Conservation (phyloP, 2,888 invertebrate species). For the Morpho achilles region DNA sequence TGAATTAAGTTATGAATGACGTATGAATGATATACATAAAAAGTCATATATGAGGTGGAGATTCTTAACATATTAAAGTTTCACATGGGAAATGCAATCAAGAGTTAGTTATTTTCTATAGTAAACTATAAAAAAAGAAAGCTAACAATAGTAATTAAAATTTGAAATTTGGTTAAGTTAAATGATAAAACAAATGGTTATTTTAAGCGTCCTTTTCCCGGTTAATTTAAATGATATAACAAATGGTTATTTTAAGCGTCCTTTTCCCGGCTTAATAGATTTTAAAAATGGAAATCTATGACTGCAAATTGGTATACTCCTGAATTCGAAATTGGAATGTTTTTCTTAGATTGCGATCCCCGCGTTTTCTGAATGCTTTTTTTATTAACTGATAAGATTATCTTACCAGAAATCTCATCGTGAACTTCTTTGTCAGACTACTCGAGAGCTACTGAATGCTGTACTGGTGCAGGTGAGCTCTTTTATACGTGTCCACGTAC, state of each 20-base stretch:
- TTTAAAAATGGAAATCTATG: too few species aligned
- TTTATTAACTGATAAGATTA: slow-evolving; percentile 31
- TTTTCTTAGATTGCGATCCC: slow-evolving; percentile 4
- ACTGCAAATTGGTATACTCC: too few species aligned
- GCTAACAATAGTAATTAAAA: not conserved
- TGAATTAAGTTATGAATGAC: not conserved
- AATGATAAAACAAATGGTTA: not conserved
- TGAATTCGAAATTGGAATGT: not conserved
- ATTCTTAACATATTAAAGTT: not conserved
- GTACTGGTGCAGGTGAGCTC: slow-evolving; percentile 39
- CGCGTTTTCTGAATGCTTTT: not conserved
- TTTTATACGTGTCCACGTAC: slow-evolving; percentile 59
- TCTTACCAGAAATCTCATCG: slow-evolving; percentile 76
- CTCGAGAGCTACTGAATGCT: slow-evolving; percentile 75
- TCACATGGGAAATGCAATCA: not conserved
- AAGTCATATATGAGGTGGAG: not conserved
- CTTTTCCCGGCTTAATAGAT: not conserved
- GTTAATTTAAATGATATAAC: too few species aligned
- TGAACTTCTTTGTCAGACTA: slow-evolving; percentile 74
- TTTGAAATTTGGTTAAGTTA: too few species aligned
- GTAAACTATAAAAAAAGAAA: not conserved
- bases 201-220: not conserved
- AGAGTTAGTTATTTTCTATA: not conserved
- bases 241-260: not conserved
- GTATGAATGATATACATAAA: not conserved